Evolutionary conservation across 2,888 invertebrate species (phyloP).

Genomic region (Phortica magna): DNA sequence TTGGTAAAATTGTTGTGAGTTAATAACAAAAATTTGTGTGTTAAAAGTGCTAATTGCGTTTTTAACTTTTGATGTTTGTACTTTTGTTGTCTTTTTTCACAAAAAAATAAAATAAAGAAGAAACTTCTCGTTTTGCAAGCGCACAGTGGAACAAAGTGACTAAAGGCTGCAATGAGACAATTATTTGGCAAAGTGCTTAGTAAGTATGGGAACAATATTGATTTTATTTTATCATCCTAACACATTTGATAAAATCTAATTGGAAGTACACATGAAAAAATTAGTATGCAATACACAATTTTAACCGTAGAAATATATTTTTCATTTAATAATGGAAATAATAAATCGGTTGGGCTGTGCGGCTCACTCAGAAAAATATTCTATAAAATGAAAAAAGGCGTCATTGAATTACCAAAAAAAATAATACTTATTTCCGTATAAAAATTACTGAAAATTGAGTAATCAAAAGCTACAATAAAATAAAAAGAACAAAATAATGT

Average conservation of each 20-base stretch:
- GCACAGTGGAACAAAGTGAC: constrained; percentile 5
- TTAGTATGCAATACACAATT: neutral
- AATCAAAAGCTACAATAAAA: constrained; percentile 1
- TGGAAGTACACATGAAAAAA: neutral
- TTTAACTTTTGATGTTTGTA: neutral
- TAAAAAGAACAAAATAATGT: neutral
- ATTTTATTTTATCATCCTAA: neutral
- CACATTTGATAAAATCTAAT: neutral
- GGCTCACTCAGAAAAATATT: neutral
- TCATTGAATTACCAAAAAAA: neutral
- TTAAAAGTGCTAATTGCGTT: constrained; percentile 22
- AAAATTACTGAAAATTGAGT: neutral
- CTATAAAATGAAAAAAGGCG: neutral
- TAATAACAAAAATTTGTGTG: neutral
- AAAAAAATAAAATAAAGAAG: neutral
- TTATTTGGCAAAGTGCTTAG: constrained; percentile 19
- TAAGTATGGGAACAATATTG: constrained; percentile 13
- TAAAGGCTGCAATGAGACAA: neutral
- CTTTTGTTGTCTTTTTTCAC: neutral
- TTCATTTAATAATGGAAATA: too few relatives aligned
- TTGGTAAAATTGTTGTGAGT: neutral
- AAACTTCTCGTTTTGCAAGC: constrained; percentile 1
- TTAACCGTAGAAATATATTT: neutral
- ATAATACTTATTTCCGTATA: neutral
- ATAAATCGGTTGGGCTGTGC: too few relatives aligned